Base-by-base conservation (phyloP, 1,140 invertebrate species). In the Conus ventricosus region DNA sequence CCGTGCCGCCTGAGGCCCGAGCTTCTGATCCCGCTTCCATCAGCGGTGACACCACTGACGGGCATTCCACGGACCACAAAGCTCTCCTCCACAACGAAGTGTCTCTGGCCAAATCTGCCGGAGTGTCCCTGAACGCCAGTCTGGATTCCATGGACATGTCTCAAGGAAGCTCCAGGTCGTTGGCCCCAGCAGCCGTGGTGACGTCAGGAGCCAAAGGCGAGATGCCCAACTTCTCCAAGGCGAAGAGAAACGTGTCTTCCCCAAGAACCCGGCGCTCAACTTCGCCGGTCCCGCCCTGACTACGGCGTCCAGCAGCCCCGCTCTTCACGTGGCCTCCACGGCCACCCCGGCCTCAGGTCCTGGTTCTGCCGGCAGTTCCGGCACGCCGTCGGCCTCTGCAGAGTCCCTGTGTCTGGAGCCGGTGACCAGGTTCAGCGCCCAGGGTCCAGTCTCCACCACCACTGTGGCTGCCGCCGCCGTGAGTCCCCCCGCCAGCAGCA, bases 401-500 rank as follows among this genome's bases (percentile, higher is more conserved):
- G 23, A 57, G n/a, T 85, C 60, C 20, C 13, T 51, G 67, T 17
- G 17, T 75, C 27, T 57, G 20, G 53, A 78, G 11, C 71, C 71
- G 5, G 85, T 87, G 23, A 87, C 85, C 0, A 53, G 85, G 23
- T 87, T 87, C 71, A 57, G 85, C n/a, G 71, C 85, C 54, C 53
- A 87, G 15, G 85, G 85, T 6, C 3, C 51, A 0, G 71, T 87
- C n/a, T 87, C 85, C 3, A 87, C 85, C 2, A 57, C 51, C 11
- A 76, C 71, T 25, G 39, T 51, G 53, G 54, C 82, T 25, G 81
- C 51, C 15, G 53, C 81, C 5, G 81, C 78, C 7, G 17, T 23
- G 13, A 71, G 17, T 20, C 20, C 11, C 17, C 67, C 13, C 15
- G 13, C 20, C 23, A 23, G 67, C 67, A 13, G 11, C 67, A 71